Base-by-base conservation (phyloP, 2,888 invertebrate species). In the Linnaemya tessellans region DNA sequence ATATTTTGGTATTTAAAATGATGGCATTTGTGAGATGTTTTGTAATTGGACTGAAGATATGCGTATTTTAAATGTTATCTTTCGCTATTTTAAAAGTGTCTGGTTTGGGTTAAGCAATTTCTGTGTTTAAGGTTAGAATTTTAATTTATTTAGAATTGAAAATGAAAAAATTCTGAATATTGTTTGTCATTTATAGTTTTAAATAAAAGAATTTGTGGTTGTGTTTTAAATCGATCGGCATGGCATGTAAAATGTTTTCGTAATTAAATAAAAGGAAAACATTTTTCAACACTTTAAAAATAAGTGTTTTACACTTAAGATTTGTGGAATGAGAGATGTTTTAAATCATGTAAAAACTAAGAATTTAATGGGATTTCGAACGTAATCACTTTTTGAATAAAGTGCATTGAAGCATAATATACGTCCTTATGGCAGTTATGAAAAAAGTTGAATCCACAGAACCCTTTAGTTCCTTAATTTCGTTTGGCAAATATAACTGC, bases 1-100 rank as follows among this genome's bases (percentile, higher is more conserved):
- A 62, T 62, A 74, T 71, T 73, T 80, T 67, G 25, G 65, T 22
- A 80, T 80, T 75, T 62, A 54, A 80, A 80, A 62, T 68, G 62
- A 41, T 67, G 80, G 67, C 65, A 68, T 67, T 68, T 60, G 67
- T 54, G 43, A 22, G 18, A 7, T 22, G 25, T 35, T 15, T 68
- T 65, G n/a, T 60, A 58, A 49, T 58, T 58, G 38, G 54, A 79
- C 54, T 64, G 20, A 20, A 70, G n/a, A 49, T 68, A 22, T 68
- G 38, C 58, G 11, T 49, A 25, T 67, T 30, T 58, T 49, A 38
- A 58, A 46, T 58, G 43, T 22, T 49, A 49, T n/a, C 18, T 54
- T 30, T 41, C 9, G 41, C 62, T 70, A 62, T 62, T 70, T 68
- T 51, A 38, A 78, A 49, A 30, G 18, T 58, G 20, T 65, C n/a